Evolutionary conservation across 2,888 invertebrate species (phyloP).

Genomic region (Rotaria sp.): DNA sequence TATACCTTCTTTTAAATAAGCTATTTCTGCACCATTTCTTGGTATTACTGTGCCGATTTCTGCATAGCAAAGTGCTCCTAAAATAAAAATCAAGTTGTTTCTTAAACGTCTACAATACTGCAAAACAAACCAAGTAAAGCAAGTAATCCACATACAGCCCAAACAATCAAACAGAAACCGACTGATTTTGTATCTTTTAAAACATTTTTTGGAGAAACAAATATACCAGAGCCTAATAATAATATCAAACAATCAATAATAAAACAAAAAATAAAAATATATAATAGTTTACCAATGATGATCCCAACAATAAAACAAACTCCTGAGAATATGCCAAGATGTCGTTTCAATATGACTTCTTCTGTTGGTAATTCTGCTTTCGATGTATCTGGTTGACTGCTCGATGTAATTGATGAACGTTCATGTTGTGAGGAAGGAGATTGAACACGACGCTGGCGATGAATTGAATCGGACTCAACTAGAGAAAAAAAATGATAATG

Average conservation of each 20-base stretch:
- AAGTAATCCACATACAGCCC: conserved; percentile 85
- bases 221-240: conserved; percentile 75
- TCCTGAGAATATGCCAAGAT: not conserved
- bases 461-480: not conserved
- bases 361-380: not conserved
- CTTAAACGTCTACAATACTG: too few relatives aligned
- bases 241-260: not conserved
- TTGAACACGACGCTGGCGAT: not conserved
- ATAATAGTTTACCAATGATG: not conserved
- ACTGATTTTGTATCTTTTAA: conserved; percentile 76
- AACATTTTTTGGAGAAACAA: conserved; percentile 91
- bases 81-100: conserved; percentile 36
- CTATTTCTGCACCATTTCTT: conserved; percentile 73
- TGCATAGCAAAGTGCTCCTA: conserved; percentile 72
- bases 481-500: not conserved
- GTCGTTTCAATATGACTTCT: not conserved
- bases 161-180: conserved; percentile 84
- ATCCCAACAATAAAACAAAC: not conserved
- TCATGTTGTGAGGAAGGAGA: not conserved
- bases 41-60: conserved; percentile 73
- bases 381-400: too few relatives aligned
- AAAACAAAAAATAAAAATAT: not conserved
- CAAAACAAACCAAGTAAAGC: conserved; percentile 66
- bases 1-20: conserved; percentile 58
- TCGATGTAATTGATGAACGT: not conserved